A percentile compares a stretch with the other conserved stretches of the same genome.
phyloP scores from a whole-genome alignment of 2,888 invertebrate species.

The Ptychoptera contaminata region DNA sequence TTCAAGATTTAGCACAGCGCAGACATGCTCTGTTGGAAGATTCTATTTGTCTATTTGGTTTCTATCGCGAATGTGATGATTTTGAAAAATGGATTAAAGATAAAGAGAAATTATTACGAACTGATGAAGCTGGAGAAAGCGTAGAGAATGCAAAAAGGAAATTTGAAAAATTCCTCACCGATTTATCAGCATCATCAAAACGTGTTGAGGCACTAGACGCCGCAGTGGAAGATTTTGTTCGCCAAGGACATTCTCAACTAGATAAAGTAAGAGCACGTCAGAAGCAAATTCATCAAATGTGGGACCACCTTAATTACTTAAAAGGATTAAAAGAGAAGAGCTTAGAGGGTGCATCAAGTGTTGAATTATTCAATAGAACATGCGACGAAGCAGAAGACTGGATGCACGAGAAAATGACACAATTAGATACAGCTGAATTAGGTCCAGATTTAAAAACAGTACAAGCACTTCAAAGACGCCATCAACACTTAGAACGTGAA shows the following conservation, averaged over 20 bases:
- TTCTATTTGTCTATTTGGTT: conserved; percentile 79
- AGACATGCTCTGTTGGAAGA: conserved; percentile 78
- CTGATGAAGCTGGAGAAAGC: conserved; percentile 72
- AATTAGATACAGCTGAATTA: conserved; percentile 59
- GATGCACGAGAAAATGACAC: conserved; percentile 93
- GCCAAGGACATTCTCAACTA: conserved; percentile 72
- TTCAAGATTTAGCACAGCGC: conserved; percentile 62
- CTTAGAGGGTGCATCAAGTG: conserved; percentile 81
- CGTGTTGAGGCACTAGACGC: conserved; percentile 79
- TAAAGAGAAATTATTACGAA: conserved; percentile 72
- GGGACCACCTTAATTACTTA: conserved; percentile 72
- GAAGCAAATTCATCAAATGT: conserved; percentile 73
- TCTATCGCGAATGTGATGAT: conserved; percentile 93
- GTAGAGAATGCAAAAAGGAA: conserved; percentile 88
- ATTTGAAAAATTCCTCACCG: conserved; percentile 93
- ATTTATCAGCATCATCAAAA: conserved; percentile 84
- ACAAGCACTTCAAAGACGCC: conserved; percentile 76
- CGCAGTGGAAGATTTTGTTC: conserved; percentile 71
- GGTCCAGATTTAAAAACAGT: conserved; percentile 84
- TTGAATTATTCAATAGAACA: conserved; percentile 88
- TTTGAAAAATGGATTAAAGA: conserved; percentile 97
- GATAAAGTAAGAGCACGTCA: conserved; percentile 62
- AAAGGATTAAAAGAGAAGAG: conserved; percentile 84
- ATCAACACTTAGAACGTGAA: conserved; percentile 87
- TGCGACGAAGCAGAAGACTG: conserved; percentile 95